Percentiles rank a stretch among this genome's conserved stretches.
phyloP scores from a whole-genome alignment of 2,888 invertebrate species.

The Agrotis ipsilon region DNA sequence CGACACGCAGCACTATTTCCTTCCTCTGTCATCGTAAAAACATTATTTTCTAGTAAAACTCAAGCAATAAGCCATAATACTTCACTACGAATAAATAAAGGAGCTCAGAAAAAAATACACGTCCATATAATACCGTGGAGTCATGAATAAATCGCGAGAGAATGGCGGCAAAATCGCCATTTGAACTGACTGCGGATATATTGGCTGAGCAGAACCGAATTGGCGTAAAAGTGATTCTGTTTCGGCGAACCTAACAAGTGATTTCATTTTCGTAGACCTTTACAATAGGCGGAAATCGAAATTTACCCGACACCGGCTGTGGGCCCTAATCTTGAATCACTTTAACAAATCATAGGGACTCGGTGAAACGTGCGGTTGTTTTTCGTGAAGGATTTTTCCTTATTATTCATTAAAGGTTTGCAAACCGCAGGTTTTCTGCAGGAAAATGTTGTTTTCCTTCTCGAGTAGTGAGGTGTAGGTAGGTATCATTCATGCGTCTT shows the following conservation, averaged over 20 bases:
- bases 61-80: slow-evolving; percentile 61
- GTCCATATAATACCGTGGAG: slow-evolving; percentile 51
- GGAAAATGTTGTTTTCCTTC: slow-evolving; percentile 54
- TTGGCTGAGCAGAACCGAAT: slow-evolving; percentile 74
- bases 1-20: slow-evolving; percentile 50
- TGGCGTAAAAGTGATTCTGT: slow-evolving; percentile 84
- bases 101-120: slow-evolving; percentile 54
- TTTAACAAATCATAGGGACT: slow-evolving; percentile 79
- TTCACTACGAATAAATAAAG: slow-evolving; percentile 59
- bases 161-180: slow-evolving; percentile 70
- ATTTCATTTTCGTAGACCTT: slow-evolving; percentile 80
- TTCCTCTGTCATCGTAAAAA: slow-evolving; percentile 52
- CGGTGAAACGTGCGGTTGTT: slow-evolving; percentile 67
- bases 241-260: slow-evolving; percentile 78
- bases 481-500: slow-evolving; percentile 46
- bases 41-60: slow-evolving; percentile 54
- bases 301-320: slow-evolving; percentile 78
- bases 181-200: slow-evolving; percentile 72
- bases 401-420: slow-evolving; percentile 59
- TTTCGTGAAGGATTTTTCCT: slow-evolving; percentile 44
- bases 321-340: slow-evolving; percentile 78
- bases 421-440: slow-evolving; percentile 56
- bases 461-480: slow-evolving; percentile 28
- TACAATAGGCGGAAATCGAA: slow-evolving; percentile 84
- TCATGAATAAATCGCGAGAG: slow-evolving; percentile 64